phyloP scores from a whole-genome alignment of 2,113 vertebrate species.

The Poecilia latipinna region DNA sequence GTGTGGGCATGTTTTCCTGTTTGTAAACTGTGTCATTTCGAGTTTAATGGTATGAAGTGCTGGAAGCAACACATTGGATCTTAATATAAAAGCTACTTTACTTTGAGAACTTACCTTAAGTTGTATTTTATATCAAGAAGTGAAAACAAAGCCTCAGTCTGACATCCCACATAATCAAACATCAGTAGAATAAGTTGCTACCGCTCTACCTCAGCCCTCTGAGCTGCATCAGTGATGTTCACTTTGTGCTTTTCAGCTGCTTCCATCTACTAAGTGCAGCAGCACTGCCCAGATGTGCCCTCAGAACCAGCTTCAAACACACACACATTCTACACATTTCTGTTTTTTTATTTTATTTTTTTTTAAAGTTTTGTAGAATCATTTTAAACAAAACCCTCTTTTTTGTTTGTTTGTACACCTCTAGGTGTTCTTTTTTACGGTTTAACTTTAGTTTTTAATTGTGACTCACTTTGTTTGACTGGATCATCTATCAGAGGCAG shows the following conservation, averaged over 20 bases:
- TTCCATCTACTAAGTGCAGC: background rate
- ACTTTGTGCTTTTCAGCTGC: background rate
- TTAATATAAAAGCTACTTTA: background rate
- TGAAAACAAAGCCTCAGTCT: background rate
- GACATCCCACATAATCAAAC: background rate
- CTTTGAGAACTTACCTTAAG: background rate
- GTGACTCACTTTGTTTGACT: too few species aligned
- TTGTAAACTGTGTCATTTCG: background rate
- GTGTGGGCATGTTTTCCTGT: background rate
- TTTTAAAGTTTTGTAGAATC: background rate
- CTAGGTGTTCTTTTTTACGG: too few species aligned
- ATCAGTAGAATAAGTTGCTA: constrained; percentile 6
- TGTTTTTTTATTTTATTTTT: background rate
- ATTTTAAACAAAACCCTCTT: too few species aligned
- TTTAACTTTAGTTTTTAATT: too few species aligned
- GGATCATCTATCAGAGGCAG: too few species aligned
- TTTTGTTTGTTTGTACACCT: too few species aligned
- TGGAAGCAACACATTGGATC: background rate
- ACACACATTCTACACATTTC: background rate
- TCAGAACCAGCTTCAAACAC: background rate
- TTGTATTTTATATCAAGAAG: background rate
- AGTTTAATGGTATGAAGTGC: background rate
- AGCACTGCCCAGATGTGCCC: too few species aligned
- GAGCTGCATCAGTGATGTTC: constrained; percentile 9
- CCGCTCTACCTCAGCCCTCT: constrained; percentile 57